Conservation (phyloP, 2,797 vertebrate genomes). For the Morelia viridis region DNA sequence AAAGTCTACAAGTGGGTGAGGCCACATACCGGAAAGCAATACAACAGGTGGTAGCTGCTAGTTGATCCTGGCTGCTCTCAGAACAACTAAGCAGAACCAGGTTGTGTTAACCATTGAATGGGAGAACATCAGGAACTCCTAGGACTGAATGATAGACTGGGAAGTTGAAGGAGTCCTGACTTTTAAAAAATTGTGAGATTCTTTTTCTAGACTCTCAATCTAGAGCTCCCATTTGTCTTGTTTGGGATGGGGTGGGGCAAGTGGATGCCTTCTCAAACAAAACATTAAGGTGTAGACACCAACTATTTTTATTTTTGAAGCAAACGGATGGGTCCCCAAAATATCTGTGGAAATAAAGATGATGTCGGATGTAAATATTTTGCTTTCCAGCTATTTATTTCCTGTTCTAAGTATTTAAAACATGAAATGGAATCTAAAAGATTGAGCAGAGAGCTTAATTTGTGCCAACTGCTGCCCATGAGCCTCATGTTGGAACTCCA, state of each 20-base stretch:
- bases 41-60: background rate
- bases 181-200: background rate
- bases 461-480: background rate
- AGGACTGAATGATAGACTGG: background rate
- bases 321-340: background rate
- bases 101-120: background rate
- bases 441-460: background rate
- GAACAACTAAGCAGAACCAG: background rate
- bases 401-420: background rate
- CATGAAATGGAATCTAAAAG: background rate
- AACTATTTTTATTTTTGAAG: background rate
- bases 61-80: background rate
- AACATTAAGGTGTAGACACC: background rate
- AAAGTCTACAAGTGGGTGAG: background rate
- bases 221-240: background rate
- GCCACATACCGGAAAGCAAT: background rate
- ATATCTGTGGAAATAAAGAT: background rate
- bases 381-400: background rate
- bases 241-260: background rate
- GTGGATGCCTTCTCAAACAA: background rate
- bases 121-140: background rate
- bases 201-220: background rate
- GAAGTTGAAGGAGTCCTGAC: background rate
- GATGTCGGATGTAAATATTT: background rate
- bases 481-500: background rate